These are phyloP conservation scores for Carduelis carduelis DNA, from an alignment of 2,797 vertebrate genomes.

Conservation along the genomic window DNA sequence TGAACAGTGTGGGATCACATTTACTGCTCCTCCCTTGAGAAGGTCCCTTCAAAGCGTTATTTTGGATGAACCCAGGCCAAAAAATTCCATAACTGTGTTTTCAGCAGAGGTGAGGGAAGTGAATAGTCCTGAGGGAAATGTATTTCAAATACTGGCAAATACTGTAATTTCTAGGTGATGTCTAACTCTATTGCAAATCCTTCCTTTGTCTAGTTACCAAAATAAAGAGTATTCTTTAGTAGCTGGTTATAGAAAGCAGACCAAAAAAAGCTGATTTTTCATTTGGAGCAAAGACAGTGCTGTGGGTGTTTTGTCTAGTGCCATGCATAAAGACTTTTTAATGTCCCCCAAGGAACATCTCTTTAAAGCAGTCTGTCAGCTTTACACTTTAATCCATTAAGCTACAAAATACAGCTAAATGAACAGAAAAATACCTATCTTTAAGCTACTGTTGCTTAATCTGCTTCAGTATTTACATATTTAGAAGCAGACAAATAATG, in stretches of 20 bases:
- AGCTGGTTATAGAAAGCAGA: not conserved
- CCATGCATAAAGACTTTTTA: slow-evolving; percentile 2
- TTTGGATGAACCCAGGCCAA: not conserved
- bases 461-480: slow-evolving; percentile 32
- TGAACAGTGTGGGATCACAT: not conserved
- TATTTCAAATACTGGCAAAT: not conserved
- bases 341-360: not conserved
- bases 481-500: slow-evolving; percentile 25
- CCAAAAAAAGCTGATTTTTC: not conserved
- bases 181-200: not conserved
- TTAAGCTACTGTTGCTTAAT: not conserved
- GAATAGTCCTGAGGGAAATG: not conserved
- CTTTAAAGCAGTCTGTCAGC: not conserved
- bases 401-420: slow-evolving; percentile 3
- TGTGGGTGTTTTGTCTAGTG: not conserved
- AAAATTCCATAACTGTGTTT: not conserved
- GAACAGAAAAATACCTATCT: not conserved
- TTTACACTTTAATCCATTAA: slow-evolving; percentile 15
- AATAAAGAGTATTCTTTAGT: not conserved
- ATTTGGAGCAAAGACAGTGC: not conserved
- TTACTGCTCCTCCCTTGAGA: not conserved
- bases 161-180: not conserved
- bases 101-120: not conserved
- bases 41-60: not conserved
- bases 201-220: not conserved